Percentiles rank a stretch among this genome's conserved stretches.
phyloP scores from a whole-genome alignment of 2,113 vertebrate species.

The Lophochroa leadbeateri region DNA sequence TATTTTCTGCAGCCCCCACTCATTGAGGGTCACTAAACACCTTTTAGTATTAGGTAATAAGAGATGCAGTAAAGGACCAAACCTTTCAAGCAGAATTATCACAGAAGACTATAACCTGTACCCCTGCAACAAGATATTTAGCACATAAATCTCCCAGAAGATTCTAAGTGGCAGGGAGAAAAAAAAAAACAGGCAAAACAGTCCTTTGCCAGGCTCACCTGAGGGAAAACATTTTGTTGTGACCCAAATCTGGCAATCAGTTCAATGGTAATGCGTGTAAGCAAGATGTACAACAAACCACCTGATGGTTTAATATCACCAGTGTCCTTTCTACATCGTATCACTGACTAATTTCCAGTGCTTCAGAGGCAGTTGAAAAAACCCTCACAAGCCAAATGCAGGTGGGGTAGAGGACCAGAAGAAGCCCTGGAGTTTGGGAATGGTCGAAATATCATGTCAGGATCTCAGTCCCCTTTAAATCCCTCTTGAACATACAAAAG shows the following conservation, averaged over 20 bases:
- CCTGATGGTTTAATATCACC: slow-evolving; percentile 29
- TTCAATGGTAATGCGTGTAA: background rate
- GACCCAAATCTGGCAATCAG: slow-evolving; percentile 1
- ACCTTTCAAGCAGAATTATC: background rate
- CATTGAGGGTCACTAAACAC: background rate
- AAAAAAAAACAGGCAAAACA: background rate
- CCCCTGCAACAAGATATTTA: background rate
- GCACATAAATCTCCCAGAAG: background rate
- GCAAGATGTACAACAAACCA: slow-evolving; percentile 26
- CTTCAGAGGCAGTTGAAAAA: slow-evolving; percentile 8
- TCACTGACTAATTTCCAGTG: slow-evolving; percentile 41
- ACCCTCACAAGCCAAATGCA: background rate
- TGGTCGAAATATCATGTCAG: background rate
- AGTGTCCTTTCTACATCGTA: slow-evolving; percentile 40
- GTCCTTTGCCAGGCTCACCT: background rate
- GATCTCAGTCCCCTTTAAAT: background rate
- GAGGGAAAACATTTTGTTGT: background rate
- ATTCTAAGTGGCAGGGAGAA: background rate
- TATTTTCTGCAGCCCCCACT: background rate
- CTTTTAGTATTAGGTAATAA: background rate
- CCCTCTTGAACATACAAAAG: background rate
- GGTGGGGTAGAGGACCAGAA: background rate
- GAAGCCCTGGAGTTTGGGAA: background rate
- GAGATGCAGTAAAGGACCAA: background rate
- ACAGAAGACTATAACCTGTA: background rate